Conservation (phyloP, 2,888 invertebrate genomes). For the Leptinotarsa haldemani region DNA sequence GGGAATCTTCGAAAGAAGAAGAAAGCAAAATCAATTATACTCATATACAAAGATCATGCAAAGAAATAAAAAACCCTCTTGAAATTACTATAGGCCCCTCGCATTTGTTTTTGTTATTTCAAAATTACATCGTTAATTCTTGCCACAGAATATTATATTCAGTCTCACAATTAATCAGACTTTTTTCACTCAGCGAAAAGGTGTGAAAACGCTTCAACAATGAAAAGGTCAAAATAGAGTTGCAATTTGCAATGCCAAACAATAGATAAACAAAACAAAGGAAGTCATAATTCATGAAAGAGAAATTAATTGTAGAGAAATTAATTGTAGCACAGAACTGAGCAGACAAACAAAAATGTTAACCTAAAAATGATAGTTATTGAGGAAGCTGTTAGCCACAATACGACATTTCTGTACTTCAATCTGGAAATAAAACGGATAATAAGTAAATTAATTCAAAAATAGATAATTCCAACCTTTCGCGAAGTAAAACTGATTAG, state of each 20-base stretch:
- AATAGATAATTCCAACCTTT: neutral
- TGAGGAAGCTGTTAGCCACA: slow-evolving; percentile 4
- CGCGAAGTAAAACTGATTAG: neutral
- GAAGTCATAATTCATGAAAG: slow-evolving; percentile 15
- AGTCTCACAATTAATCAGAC: neutral
- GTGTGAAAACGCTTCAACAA: neutral
- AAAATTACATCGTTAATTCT: no score
- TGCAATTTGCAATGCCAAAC: neutral
- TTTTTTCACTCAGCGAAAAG: neutral
- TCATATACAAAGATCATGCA: no score
- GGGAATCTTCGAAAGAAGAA: no score
- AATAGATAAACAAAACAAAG: slow-evolving; percentile 15
- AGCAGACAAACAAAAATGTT: neutral
- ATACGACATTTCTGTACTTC: neutral
- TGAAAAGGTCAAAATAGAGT: slow-evolving; percentile 12
- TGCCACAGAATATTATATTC: neutral
- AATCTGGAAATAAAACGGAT: neutral
- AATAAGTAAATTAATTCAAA: slow-evolving; percentile 2
- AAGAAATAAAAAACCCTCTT: no score
- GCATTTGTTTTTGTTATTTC: neutral
- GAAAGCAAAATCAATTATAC: neutral
- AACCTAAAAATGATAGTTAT: neutral
- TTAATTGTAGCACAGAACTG: neutral
- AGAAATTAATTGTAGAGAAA: neutral
- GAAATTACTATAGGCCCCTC: neutral